Base-by-base conservation (phyloP, 1,140 invertebrate species). In the Rhizoglyphus robini region DNA sequence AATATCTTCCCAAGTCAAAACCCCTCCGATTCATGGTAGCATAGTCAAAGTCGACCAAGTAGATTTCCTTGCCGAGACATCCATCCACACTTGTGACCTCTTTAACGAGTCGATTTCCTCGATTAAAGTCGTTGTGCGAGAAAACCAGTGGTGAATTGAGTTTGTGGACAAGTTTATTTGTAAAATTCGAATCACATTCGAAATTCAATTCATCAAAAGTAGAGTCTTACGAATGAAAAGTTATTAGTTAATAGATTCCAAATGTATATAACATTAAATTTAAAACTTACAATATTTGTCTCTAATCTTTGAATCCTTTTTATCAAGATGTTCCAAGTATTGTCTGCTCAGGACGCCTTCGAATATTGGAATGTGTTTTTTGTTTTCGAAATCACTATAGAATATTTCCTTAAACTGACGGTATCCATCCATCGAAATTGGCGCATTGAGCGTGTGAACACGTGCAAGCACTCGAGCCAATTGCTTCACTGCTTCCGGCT, bases 111-210 rank as follows among this genome's bases (percentile, higher is more conserved):
- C 41, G 38, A 64, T 64, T 64, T 49, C 46, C 46, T 3, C 63
- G 63, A 49, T 64, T 64, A 48, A 64, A 64, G 31, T 64, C 63
- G 41, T 30, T 25, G 29, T 64, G 63, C 1, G 41, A 49, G 46
- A 49, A 64, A 20, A 64, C 63, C 18, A 51, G 4, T 20, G 46
- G 1, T 25, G 41, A 2, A 20, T 34, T 11, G 25, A 4, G 8
- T 20, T 2, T 20, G 13, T 13, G 23, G 11, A 4, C 1, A 27
- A 13, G 13, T 25, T 27, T 25, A 20, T 20, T 4, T 3, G 29
- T 51, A 46, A 20, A 3, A 2, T 1, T 25, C 13, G 15, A 25
- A 4, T 25, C 23, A 25, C 29, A 25, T 13, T 20, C 29, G 13
- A 27, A 20, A 51, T 51, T 27, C 3, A 51, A 25, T 4, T 51